Base-by-base conservation (phyloP, 2,113 vertebrate species). In the Jaculus jaculus region DNA sequence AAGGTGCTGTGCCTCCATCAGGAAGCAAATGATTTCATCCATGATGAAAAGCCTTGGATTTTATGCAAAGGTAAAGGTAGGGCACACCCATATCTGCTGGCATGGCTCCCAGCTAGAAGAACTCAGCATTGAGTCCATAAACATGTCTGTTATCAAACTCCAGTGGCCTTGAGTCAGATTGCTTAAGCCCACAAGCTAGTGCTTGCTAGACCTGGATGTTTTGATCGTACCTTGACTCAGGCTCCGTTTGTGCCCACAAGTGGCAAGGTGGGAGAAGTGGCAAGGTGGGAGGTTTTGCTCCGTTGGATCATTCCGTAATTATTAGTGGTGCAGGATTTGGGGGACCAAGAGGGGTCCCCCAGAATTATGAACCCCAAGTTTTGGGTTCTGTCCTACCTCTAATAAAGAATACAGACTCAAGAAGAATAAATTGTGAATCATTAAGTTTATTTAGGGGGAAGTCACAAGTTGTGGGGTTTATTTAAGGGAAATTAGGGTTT, bases 11-110 rank as follows among this genome's bases (percentile, higher is more conserved):
- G 63, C 42, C 51, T 47, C 65, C 58, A 90, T 51, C 93, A 94
- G 94, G 71, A 94, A 96, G 78, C 54, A 30, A 61, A n/a, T 37
- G 71, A 69, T 39, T 82, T 85, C 79, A 81, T 37, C 63, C 54
- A 68, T 73, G 42, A 84, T 86, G 65, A 54, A 92, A 95, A 86
- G 85, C 58, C 28, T 66, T 94, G 93, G 61, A 24, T 71, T 30
- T 65, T 32, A 13, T 12, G 72, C 88, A 93, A 83, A 94, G n/a
- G 58, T 20, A 93, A 83, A 94, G n/a, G 58, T 20, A 90, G 63
- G 23, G 54, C 68, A 75, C 7, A 17, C 39, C 37, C 72, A 47
- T 30, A 61, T 39, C 66, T 87, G 81, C 30, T 69, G 17, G 79
- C 10, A 1, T 82, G 77, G 89, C 54, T 85, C 42, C 61, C 34